A percentile compares a stretch with the other conserved stretches of the same genome.
Evolutionary conservation across 2,888 invertebrate species (phyloP).

Genomic region (Cetonia aurata): DNA sequence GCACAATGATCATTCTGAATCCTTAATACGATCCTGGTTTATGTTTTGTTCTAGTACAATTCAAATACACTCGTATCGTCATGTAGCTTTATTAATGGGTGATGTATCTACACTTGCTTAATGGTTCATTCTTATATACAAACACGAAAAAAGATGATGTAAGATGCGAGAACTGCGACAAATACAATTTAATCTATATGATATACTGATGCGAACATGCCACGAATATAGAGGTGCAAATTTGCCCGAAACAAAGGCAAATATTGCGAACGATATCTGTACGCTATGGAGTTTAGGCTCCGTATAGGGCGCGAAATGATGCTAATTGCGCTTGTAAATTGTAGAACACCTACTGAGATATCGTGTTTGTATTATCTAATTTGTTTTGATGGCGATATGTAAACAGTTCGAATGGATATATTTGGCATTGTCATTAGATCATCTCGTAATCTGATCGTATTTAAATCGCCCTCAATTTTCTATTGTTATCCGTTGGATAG

Average conservation of each 20-base stretch:
- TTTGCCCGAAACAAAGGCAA: conserved; percentile 24
- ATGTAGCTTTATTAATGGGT: conserved; percentile 34
- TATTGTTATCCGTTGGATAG: not conserved
- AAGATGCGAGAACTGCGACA: conserved; percentile 37
- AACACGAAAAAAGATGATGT: conserved; percentile 33
- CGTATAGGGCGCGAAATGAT: conserved; percentile 26
- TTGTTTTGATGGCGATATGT: conserved; percentile 21
- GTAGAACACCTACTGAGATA: conserved; percentile 36
- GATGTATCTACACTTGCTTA: conserved; percentile 13
- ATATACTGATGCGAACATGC: conserved; percentile 21
- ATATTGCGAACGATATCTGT: conserved; percentile 10
- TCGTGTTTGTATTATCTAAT: conserved; percentile 30
- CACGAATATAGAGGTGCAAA: conserved; percentile 10
- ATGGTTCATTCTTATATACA: conserved; percentile 18
- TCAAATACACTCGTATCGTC: conserved; percentile 18
- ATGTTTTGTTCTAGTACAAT: conserved; percentile 9
- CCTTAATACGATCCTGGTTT: conserved; percentile 6
- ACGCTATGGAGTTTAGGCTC: conserved; percentile 13
- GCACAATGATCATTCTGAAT: not conserved
- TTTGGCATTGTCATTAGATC: conserved; percentile 29
- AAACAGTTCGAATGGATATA: conserved; percentile 11
- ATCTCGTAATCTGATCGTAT: conserved; percentile 22
- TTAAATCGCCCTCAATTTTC: conserved; percentile 4
- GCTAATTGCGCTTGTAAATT: conserved; percentile 36
- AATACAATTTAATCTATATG: conserved; percentile 20